A percentile compares a stretch with the other conserved stretches of the same genome.
These are phyloP conservation scores for Gasterosteus aculeatus DNA, from an alignment of 2,113 vertebrate genomes.

Conservation along the genomic window DNA sequence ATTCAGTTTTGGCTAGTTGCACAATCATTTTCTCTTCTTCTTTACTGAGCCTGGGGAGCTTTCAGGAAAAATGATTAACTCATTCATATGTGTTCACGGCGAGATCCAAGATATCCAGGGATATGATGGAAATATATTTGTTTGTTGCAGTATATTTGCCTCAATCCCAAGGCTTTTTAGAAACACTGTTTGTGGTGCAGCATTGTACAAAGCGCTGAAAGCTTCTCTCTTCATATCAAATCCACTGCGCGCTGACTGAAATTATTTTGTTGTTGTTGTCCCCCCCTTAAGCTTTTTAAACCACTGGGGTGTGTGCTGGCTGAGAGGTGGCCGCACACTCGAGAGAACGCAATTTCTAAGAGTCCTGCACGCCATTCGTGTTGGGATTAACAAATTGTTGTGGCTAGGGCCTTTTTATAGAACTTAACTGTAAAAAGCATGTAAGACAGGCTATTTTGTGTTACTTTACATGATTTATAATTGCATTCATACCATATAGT, in stretches of 20 bases:
- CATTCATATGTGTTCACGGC: neutral
- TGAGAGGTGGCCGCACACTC: neutral
- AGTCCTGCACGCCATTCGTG: neutral
- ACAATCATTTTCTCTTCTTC: slow-evolving; percentile 7
- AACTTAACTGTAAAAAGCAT: neutral
- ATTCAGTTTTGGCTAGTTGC: neutral
- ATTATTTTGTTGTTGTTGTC: neutral
- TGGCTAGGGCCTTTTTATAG: neutral
- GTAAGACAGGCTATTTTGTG: neutral
- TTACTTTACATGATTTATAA: neutral
- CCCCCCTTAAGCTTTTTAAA: slow-evolving; percentile 1
- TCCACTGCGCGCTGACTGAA: neutral
- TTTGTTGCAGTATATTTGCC: neutral
- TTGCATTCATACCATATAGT: neutral
- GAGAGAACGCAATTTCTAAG: neutral
- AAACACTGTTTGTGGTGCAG: neutral
- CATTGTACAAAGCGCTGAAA: neutral
- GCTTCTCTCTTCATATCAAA: neutral
- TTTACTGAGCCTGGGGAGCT: neutral
- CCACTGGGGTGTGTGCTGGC: neutral
- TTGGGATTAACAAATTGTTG: neutral
- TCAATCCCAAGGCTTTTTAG: neutral
- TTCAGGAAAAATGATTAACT: neutral
- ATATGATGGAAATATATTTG: neutral
- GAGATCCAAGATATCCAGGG: neutral